phyloP scores from a whole-genome alignment of 2,797 vertebrate species.

The Valencia hispanica region DNA sequence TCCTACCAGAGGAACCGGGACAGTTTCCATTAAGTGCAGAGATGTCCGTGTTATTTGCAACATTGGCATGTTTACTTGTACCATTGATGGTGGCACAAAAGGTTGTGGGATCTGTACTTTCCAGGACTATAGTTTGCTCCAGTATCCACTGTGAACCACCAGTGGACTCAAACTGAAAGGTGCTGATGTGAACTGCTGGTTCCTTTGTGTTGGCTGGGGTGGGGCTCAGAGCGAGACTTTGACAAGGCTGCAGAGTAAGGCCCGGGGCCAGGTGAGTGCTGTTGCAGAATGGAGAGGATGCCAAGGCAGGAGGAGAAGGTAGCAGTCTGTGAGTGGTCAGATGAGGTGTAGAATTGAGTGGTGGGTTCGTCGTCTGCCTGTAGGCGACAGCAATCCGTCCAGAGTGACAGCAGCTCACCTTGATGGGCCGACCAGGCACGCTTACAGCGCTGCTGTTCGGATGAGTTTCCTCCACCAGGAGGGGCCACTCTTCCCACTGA shows the following conservation, averaged over 20 bases:
- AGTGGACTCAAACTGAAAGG: slow-evolving; percentile 98
- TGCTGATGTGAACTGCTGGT: slow-evolving; percentile 85
- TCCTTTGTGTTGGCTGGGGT: slow-evolving; percentile 66
- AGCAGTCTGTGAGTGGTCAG: slow-evolving; percentile 42
- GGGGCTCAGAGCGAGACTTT: slow-evolving; percentile 41
- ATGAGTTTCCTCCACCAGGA: slow-evolving; percentile 89
- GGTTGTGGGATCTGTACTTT: slow-evolving; percentile 70
- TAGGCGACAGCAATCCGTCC: slow-evolving; percentile 94
- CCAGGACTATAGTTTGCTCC: slow-evolving; percentile 92
- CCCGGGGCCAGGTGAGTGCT: slow-evolving; percentile 39
- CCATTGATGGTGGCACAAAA: slow-evolving; percentile 28
- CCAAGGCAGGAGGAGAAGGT: slow-evolving; percentile 49
- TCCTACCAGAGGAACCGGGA: slow-evolving; percentile 74
- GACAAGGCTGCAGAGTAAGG: slow-evolving; percentile 38
- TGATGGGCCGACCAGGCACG: slow-evolving; percentile 86
- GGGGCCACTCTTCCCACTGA: slow-evolving; percentile 95
- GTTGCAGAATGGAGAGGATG: slow-evolving; percentile 57
- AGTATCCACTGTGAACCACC: slow-evolving; percentile 95
- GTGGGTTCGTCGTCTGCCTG: slow-evolving; percentile 72
- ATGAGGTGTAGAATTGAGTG: slow-evolving; percentile 53
- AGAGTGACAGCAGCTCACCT: slow-evolving; percentile 95
- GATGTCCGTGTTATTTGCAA: slow-evolving; percentile 66
- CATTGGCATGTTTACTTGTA: slow-evolving; percentile 34
- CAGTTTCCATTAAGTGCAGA: slow-evolving; percentile 70
- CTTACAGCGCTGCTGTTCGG: slow-evolving; percentile 85